Evolutionary conservation across 2,113 vertebrate species (phyloP).

Genomic region (Trochalopteron elliotii): DNA sequence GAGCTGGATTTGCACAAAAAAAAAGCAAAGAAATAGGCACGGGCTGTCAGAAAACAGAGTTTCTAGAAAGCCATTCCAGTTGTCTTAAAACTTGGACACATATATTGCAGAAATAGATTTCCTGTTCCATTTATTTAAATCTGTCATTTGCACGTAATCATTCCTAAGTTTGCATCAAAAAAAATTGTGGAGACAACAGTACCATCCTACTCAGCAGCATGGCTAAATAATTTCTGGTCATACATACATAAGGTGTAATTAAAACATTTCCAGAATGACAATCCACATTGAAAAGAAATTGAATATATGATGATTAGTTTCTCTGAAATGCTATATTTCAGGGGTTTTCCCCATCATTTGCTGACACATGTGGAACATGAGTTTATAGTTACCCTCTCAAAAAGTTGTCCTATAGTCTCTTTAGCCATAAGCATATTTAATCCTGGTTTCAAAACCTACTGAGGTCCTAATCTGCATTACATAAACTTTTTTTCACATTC

Average conservation of each 20-base stretch:
- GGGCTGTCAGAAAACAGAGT: not conserved
- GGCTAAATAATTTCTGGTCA: not conserved
- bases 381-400: not conserved
- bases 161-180: conserved; percentile 20
- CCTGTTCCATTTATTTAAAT: conserved; percentile 51
- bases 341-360: not conserved
- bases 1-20: not conserved
- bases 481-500: not conserved
- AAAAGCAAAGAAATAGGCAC: not conserved
- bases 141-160: conserved; percentile 53
- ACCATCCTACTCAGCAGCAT: not conserved
- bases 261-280: not conserved
- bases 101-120: conserved; percentile 37
- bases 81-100: not conserved
- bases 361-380: not conserved
- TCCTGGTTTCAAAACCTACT: not conserved
- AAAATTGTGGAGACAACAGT: not conserved
- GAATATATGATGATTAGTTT: not conserved
- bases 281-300: not conserved
- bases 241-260: not conserved
- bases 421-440: not conserved
- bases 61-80: not conserved
- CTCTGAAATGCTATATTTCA: not conserved
- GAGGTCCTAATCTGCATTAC: not conserved
- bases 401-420: not conserved